These are phyloP conservation scores for Drosophila affinis DNA, from an alignment of 2,888 invertebrate species.

Conservation along the genomic window DNA sequence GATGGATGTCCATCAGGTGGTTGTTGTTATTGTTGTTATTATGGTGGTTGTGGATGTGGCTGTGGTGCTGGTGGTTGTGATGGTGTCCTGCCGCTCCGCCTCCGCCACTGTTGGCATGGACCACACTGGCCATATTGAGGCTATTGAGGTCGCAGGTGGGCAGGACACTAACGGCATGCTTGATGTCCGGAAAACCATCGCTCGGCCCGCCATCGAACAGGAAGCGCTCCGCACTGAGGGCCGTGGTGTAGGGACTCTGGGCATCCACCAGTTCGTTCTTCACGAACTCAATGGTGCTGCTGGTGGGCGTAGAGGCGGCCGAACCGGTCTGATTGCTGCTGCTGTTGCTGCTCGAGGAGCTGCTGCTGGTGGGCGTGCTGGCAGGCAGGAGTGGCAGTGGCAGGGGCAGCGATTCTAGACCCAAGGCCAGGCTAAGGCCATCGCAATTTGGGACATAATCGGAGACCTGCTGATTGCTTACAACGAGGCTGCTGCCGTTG, in stretches of 20 bases:
- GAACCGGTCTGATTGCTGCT: slow-evolving; percentile 15
- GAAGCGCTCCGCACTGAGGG: slow-evolving; percentile 83
- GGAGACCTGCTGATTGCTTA: slow-evolving; percentile 54
- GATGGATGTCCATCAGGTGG: slow-evolving; percentile 72
- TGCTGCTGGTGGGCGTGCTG: slow-evolving; percentile 31
- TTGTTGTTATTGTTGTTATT: slow-evolving; percentile 64
- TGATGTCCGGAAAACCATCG: slow-evolving; percentile 82
- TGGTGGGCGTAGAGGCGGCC: slow-evolving; percentile 70
- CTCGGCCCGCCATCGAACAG: slow-evolving; percentile 79
- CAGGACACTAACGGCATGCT: slow-evolving; percentile 81
- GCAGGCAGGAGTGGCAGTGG: slow-evolving; percentile 11
- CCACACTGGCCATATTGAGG: slow-evolving; percentile 59
- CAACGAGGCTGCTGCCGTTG: slow-evolving; percentile 48
- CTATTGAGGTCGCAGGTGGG: slow-evolving; percentile 69
- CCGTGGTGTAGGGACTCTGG: slow-evolving; percentile 83
- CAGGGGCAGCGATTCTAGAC: slow-evolving; percentile 9
- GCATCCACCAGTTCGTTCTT: slow-evolving; percentile 83
- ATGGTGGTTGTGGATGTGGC: slow-evolving; percentile 50
- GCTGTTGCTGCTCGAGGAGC: slow-evolving; percentile 2
- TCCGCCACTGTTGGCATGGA: slow-evolving; percentile 46
- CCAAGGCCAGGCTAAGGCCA: slow-evolving; percentile 48
- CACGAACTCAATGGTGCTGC: slow-evolving; percentile 82
- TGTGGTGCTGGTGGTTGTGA: not conserved
- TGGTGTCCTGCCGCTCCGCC: not conserved
- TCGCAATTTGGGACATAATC: slow-evolving; percentile 70